Base-by-base conservation (phyloP, 2,797 vertebrate genomes). In the Paratrypauchen microcephalus region DNA sequence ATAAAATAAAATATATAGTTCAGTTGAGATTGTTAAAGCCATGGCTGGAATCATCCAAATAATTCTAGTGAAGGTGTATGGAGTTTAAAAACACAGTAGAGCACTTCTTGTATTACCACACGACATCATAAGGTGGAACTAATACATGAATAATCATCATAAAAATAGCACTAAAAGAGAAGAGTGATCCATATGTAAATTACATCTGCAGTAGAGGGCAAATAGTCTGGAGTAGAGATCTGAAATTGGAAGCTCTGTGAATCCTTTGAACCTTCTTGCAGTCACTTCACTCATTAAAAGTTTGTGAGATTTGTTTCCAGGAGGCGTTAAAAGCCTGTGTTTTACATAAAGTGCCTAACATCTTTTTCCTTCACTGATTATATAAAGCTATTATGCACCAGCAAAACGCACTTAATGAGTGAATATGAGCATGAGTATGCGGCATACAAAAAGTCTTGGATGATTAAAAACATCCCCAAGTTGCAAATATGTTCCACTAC, bases 371-470 rank as follows among this genome's bases (percentile, higher is more conserved):
- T 64, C 39, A 69, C 2, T 73, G 71, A 80, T 86, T 89, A 83
- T 54, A 65, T 81, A 88, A 84, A 83, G 61, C 76, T 76, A 79
- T 81, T 77, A 65, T 66, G 45, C 68, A 7, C 7, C 68, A 54
- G 63, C 8, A 68, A 78, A 79, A 77, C 66, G 60, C 56, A 72
- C 74, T 77, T 69, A 65, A 61, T 0, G 0, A 11, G 59, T 71
- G 66, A 77, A 68, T 58, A 41, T 30, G 41, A 47, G 23, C 18
- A 65, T 58, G 66, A 47, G 23, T 26, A 65, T 58, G 66, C 50
- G 23, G 32, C 62, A 57, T 57, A 59, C 76, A 58, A 80, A 84
- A 80, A 73, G 39, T 59, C 69, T 67, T 1, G 1, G 24, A 64
- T 55, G 24, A 68, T 66, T 58, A 63, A 61, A 65, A 75, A 32